Conservation (phyloP, 1,140 invertebrate genomes). For the Trichogramma pretiosum region DNA sequence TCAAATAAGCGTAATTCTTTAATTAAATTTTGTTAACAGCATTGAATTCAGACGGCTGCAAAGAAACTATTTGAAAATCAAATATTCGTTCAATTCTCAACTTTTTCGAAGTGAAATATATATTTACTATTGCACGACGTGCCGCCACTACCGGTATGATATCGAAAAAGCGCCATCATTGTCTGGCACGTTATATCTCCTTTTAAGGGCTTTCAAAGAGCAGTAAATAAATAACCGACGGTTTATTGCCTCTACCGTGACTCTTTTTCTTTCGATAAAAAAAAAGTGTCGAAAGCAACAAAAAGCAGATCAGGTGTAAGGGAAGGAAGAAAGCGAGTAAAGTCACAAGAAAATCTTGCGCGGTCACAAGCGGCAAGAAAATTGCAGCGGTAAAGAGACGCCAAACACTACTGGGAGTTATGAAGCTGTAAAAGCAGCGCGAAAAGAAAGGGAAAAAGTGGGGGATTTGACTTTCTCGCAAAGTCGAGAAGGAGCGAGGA, state of each 20-base stretch:
- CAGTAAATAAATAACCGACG: conserved; percentile 13
- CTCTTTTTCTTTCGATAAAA: not conserved
- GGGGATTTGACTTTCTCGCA: not conserved
- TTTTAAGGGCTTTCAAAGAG: not conserved
- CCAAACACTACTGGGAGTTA: conserved; percentile 11
- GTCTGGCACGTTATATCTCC: conserved; percentile 7
- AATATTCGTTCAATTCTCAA: too few relatives aligned
- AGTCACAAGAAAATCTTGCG: conserved; percentile 4
- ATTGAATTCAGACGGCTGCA: too few relatives aligned
- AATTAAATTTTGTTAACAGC: too few relatives aligned
- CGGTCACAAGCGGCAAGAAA: conserved; percentile 9
- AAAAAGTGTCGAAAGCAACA: not conserved
- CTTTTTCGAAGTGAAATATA: not conserved
- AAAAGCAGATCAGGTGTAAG: not conserved
- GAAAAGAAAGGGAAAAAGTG: not conserved
- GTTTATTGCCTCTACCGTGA: conserved; percentile 2
- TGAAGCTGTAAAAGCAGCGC: conserved; percentile 16
- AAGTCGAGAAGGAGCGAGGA: conserved; percentile 7
- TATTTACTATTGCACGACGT: too few relatives aligned
- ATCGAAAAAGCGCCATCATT: too few relatives aligned
- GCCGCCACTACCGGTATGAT: too few relatives aligned
- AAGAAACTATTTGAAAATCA: too few relatives aligned
- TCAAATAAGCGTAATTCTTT: too few relatives aligned
- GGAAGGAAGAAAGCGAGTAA: not conserved
- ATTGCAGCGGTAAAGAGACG: conserved; percentile 6